These are phyloP conservation scores for Aplysia californica DNA, from an alignment of 1,140 invertebrate species.

Conservation along the genomic window DNA sequence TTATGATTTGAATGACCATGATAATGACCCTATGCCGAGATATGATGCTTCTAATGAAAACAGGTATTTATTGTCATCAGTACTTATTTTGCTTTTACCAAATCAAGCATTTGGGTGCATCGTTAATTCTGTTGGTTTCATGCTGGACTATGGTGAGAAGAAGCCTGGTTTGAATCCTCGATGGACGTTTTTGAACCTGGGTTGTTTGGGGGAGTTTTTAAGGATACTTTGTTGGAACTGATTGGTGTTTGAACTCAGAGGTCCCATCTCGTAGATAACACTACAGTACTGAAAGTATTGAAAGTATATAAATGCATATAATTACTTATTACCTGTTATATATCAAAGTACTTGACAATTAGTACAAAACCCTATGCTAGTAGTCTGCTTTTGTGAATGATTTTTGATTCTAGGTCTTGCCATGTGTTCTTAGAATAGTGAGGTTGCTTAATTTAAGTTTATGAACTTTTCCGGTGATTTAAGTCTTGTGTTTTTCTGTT, in stretches of 20 bases:
- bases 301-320: no score
- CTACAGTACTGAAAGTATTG: no score
- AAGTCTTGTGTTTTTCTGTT: no score
- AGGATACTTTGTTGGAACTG: background rate
- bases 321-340: no score
- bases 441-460: no score
- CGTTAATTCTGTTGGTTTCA: background rate
- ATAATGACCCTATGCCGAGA: conserved; percentile 72
- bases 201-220: background rate
- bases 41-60: conserved; percentile 68
- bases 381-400: no score
- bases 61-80: conserved; percentile 41
- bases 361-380: no score
- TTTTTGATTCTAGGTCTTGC: no score
- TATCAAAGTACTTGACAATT: no score
- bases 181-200: background rate
- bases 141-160: background rate
- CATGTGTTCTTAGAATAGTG: no score
- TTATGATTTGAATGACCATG: conserved; percentile 94
- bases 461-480: no score
- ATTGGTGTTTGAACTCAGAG: background rate
- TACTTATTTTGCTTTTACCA: background rate
- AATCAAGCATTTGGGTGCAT: background rate
- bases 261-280: no score
- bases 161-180: background rate